phyloP scores from a whole-genome alignment of 30 jellyfish, hydroid and myxozoan genomes.

The Catostylus mosaicus region DNA sequence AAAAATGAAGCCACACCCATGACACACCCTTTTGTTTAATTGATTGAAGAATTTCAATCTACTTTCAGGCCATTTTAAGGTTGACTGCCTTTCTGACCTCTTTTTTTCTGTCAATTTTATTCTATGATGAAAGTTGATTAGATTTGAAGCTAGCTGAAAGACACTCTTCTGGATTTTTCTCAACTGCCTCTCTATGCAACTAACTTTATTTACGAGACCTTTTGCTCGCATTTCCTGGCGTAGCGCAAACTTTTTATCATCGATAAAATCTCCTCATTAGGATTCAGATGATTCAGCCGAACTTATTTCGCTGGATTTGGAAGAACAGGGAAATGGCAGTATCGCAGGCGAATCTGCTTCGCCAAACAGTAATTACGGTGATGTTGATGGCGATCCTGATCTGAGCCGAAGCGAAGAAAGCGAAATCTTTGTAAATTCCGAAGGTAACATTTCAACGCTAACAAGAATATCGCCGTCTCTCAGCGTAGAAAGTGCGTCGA shows the following conservation, averaged over 20 bases:
- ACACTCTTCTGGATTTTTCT: too few relatives aligned
- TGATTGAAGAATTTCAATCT: too few relatives aligned
- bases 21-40: too few relatives aligned
- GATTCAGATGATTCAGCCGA: constrained; percentile 79
- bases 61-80: too few relatives aligned
- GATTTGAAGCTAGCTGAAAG: too few relatives aligned
- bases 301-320: constrained; percentile 52
- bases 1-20: too few relatives aligned
- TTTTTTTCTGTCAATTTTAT: too few relatives aligned
- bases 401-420: constrained; percentile 54
- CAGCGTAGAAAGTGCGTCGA: constrained; percentile 38
- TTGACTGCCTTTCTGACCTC: too few relatives aligned
- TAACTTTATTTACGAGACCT: too few relatives aligned
- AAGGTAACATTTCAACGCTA: constrained; percentile 8
- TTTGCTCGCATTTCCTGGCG: too few relatives aligned
- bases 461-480: constrained; percentile 53
- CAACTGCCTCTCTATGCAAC: too few relatives aligned
- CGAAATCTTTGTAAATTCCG: constrained; percentile 51
- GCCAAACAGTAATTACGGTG: constrained; percentile 68
- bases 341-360: constrained; percentile 79
- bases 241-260: not conserved
- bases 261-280: constrained; percentile 30
- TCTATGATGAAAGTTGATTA: too few relatives aligned
- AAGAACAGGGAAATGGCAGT: constrained; percentile 66
- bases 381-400: constrained; percentile 41